Conservation (phyloP, 2,797 vertebrate species). For the Hydrophis major region DNA sequence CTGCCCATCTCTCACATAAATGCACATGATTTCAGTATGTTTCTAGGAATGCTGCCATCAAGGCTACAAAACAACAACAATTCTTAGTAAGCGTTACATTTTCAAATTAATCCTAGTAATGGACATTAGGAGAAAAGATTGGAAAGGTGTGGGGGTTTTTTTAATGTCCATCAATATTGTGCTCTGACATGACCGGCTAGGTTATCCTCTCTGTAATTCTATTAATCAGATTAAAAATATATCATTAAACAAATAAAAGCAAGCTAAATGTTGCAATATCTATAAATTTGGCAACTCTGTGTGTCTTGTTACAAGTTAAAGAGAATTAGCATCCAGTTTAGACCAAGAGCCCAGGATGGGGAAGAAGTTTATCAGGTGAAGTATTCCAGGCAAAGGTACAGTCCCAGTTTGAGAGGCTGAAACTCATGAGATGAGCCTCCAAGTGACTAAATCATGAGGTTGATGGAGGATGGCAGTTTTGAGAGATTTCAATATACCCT, state of each 20-base stretch:
- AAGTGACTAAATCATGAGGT: background rate
- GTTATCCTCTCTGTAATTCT: background rate
- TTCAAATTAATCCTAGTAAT: background rate
- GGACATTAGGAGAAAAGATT: background rate
- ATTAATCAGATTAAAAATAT: background rate
- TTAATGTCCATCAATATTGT: background rate
- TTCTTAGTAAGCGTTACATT: background rate
- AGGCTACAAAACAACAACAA: too few species aligned
- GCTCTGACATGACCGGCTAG: background rate
- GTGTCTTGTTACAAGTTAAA: background rate
- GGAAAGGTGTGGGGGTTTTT: background rate
- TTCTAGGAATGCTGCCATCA: background rate
- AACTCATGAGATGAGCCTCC: background rate
- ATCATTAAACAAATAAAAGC: background rate
- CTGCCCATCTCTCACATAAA: background rate
- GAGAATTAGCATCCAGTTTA: background rate
- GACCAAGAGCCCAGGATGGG: background rate
- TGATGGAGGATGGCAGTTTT: background rate
- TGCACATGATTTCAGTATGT: background rate
- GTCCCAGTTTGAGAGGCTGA: background rate
- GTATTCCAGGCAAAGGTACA: background rate
- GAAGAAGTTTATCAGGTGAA: background rate
- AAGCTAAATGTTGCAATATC: background rate
- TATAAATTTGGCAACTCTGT: background rate
- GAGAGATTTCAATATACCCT: background rate